A percentile compares a stretch with the other conserved stretches of the same genome.
These are phyloP conservation scores for Tetragonula carbonaria DNA, from an alignment of 2,888 invertebrate genomes.

Conservation along the genomic window DNA sequence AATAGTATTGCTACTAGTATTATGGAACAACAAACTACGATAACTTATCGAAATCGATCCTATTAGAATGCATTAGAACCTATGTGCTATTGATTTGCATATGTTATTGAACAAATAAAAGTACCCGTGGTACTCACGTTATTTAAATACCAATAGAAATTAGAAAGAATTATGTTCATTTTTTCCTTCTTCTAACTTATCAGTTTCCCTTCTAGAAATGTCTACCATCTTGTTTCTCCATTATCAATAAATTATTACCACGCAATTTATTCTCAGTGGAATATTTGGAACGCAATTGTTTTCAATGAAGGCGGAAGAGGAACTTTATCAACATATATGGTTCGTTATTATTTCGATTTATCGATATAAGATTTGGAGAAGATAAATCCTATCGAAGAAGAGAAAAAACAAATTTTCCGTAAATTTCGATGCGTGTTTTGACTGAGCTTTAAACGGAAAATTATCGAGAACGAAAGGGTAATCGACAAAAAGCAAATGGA, in stretches of 20 bases:
- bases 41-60: too few relatives aligned
- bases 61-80: too few relatives aligned
- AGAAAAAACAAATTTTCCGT: background rate
- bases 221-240: background rate
- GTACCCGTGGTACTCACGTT: too few relatives aligned
- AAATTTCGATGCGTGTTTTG: background rate
- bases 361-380: background rate
- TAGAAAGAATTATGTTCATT: too few relatives aligned
- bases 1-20: too few relatives aligned
- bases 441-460: background rate
- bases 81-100: too few relatives aligned
- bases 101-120: too few relatives aligned
- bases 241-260: background rate
- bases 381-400: background rate
- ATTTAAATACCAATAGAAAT: too few relatives aligned
- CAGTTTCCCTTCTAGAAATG: background rate
- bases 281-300: background rate
- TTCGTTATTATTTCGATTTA: background rate
- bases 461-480: too few relatives aligned
- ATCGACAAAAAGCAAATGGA: background rate
- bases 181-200: background rate
- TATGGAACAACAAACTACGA: too few relatives aligned
- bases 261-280: background rate
- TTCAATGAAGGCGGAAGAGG: background rate
- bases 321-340: background rate